Evolutionary conservation across 2,797 vertebrate species (phyloP), one percentile per base, ranked within the genome.

Genomic region (Scarus forsteni): DNA sequence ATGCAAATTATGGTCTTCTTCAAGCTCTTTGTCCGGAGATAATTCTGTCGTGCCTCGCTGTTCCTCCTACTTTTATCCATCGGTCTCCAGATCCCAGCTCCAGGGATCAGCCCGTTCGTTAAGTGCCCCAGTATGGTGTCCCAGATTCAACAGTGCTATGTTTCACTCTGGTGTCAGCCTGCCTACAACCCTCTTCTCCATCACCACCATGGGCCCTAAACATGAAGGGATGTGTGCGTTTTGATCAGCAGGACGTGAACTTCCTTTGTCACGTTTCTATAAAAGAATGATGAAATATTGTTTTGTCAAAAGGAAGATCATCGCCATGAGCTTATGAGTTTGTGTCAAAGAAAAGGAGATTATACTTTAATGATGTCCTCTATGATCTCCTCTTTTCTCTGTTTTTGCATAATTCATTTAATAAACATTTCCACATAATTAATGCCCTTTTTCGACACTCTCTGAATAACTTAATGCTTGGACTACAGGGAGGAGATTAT

Each of bases 81-180:
- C 39, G 71, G 83, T 78, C 86, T 88, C 86, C 83, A 75, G 88
- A 85, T 89, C 75, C 80, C 73, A 62, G 85, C 90, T 88, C 89
- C 67, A 40, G 88, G 85, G 89, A 90, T 84, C 73, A 78, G 80
- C 75, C 74, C 51, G 66, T 70, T 83, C 60, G 75, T 67, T 84
- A 81, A 81, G 85, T 88, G 90, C 50, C 89, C 92, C 66, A 86
- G 78, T 90, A 88, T 75, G 77, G 48, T 81, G 91, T 92, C 90
- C 92, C 88, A 93, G 85, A 90, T 93, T 89, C 85, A 69, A 18
- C 49, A 43, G 73, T 66, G 81, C 79, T 77, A 73, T 52, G 72
- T 81, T 88, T 88, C 83, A 77, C 71, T 87, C 81, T 75, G 0
- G 63, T 87, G 88, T 85, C 86, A 70, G 69, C 59, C 71, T 70